Conservation (phyloP, 1,140 invertebrate species). For the Orchestia grillus region DNA sequence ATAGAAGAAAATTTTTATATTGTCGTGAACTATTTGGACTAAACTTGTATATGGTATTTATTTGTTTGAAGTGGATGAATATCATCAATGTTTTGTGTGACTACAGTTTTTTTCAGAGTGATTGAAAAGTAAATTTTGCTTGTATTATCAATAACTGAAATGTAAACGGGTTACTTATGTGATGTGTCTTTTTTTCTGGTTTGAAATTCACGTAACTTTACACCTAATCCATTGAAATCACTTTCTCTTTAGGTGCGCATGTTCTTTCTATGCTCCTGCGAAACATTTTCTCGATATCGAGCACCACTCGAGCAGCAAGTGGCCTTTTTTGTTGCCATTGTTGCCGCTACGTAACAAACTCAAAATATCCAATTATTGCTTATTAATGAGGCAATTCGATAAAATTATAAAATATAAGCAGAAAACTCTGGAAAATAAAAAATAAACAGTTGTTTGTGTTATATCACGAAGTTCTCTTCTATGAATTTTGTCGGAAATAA, state of each 20-base stretch:
- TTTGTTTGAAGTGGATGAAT: background rate
- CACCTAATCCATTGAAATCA: background rate
- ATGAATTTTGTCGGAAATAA: too few species aligned
- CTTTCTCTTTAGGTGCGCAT: background rate
- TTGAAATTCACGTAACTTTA: background rate
- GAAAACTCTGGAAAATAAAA: too few species aligned
- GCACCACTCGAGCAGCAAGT: too few species aligned
- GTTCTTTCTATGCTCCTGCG: too few species aligned
- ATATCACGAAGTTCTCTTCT: too few species aligned
- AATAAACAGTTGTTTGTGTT: too few species aligned
- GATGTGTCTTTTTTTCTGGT: background rate
- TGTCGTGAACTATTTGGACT: background rate
- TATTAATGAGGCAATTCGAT: too few species aligned
- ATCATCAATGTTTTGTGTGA: background rate
- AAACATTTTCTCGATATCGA: too few species aligned
- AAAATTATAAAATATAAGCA: too few species aligned
- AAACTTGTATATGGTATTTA: background rate
- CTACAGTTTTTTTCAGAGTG: background rate
- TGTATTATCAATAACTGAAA: background rate
- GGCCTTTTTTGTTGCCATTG: too few species aligned
- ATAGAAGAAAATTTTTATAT: background rate
- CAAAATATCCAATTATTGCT: too few species aligned
- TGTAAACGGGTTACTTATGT: background rate
- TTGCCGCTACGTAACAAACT: too few species aligned
- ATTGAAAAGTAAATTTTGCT: background rate